phyloP scores from a whole-genome alignment of 2,113 vertebrate species.

The Salvelinus sp. region DNA sequence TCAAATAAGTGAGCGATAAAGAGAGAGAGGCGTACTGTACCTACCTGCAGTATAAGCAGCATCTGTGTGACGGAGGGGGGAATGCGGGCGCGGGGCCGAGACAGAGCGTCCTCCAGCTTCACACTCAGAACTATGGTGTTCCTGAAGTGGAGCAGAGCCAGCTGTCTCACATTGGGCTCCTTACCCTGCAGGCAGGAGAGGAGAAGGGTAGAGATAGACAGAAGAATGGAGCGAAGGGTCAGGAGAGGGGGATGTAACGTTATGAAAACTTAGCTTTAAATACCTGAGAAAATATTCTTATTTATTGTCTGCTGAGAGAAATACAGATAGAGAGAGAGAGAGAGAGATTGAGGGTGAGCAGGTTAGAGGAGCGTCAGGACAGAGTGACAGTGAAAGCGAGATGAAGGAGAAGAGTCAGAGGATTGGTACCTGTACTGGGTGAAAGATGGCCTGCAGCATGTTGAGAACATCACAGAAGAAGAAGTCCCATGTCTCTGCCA shows the following conservation, averaged over 20 bases:
- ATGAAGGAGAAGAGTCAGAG: background rate
- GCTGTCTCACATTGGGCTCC: slow-evolving; percentile 81
- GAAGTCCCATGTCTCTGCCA: slow-evolving; percentile 97
- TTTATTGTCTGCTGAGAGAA: background rate
- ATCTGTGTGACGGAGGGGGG: slow-evolving; percentile 92
- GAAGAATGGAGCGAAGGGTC: background rate
- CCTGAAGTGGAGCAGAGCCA: slow-evolving; percentile 91
- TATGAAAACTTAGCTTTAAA: background rate
- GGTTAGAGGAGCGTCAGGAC: background rate
- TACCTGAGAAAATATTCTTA: too few species aligned
- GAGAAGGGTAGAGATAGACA: slow-evolving; percentile 80
- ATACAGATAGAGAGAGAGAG: background rate
- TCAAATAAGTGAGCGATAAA: slow-evolving; percentile 47
- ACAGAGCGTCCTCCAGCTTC: slow-evolving; percentile 88
- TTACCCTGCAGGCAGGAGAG: slow-evolving; percentile 63
- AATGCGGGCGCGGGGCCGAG: slow-evolving; percentile 83
- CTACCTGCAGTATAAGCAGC: slow-evolving; percentile 90
- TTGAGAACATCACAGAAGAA: slow-evolving; percentile 96
- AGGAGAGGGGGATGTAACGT: slow-evolving; percentile 81
- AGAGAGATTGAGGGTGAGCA: background rate
- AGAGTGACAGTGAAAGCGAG: background rate
- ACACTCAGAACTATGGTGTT: slow-evolving; percentile 91
- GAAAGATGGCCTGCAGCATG: slow-evolving; percentile 96
- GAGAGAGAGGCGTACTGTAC: background rate
- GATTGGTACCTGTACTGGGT: slow-evolving; percentile 88